Evolutionary conservation across 2,888 invertebrate genomes (phyloP).

Genomic region (Acanthopleura granulata): DNA sequence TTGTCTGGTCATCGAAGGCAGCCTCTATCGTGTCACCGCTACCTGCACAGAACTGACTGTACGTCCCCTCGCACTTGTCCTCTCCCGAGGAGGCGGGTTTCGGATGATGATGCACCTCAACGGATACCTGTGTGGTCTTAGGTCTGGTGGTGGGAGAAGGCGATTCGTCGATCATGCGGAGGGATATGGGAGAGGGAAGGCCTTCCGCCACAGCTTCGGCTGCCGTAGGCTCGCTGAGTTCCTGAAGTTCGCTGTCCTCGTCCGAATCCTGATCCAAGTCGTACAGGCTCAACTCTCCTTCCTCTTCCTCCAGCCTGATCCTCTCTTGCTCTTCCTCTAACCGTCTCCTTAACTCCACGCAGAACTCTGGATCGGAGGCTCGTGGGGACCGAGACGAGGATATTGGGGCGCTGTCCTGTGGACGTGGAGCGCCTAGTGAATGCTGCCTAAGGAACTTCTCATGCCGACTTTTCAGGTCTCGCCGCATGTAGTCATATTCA

Average conservation of each 20-base stretch:
- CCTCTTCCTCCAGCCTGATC: neutral
- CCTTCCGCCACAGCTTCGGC: neutral
- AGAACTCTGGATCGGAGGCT: constrained; percentile 15
- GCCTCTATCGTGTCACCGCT: neutral
- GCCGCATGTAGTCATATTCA: constrained; percentile 62
- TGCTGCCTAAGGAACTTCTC: constrained; percentile 49
- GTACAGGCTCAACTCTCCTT: too few relatives aligned
- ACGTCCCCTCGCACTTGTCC: neutral
- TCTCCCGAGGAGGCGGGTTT: neutral
- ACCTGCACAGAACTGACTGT: neutral
- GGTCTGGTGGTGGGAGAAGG: constrained; percentile 35
- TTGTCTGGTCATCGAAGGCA: neutral
- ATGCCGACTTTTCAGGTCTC: constrained; percentile 34
- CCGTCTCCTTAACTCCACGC: neutral
- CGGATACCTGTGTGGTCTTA: constrained; percentile 41
- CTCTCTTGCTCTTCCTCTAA: neutral
- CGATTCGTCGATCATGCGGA: constrained; percentile 19
- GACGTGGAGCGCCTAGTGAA: constrained; percentile 42
- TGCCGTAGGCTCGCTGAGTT: neutral
- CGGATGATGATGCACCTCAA: constrained; percentile 41
- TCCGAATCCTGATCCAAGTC: too few relatives aligned
- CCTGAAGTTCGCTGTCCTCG: neutral
- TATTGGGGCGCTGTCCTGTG: constrained; percentile 11
- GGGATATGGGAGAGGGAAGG: neutral
- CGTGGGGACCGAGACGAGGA: constrained; percentile 12